Evolutionary conservation across 1,140 invertebrate species (phyloP).

Genomic region (Xylocopa sonorina): DNA sequence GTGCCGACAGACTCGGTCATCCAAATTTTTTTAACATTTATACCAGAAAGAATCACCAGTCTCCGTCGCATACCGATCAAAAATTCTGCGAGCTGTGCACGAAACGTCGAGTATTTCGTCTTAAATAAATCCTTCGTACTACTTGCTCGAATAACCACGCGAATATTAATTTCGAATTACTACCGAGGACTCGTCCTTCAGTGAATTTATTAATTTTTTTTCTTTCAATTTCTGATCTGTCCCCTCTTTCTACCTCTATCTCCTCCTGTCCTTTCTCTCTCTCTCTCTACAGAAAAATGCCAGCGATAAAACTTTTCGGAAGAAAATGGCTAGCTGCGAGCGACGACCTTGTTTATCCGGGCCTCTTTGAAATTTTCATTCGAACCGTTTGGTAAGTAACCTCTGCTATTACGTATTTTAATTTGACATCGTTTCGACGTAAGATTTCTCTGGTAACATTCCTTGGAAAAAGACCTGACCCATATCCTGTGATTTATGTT

Average conservation of each 20-base stretch:
- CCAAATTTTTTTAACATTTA: neutral
- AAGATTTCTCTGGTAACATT: too few species aligned
- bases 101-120: neutral
- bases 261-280: too few species aligned
- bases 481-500: too few species aligned
- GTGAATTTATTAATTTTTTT: neutral
- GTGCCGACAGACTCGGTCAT: neutral
- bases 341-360: conserved; percentile 91
- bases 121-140: neutral
- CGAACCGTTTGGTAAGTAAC: conserved; percentile 86
- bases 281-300: conserved; percentile 84
- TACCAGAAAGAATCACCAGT: too few species aligned
- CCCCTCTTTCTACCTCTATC: too few species aligned
- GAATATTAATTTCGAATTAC: conserved; percentile 6
- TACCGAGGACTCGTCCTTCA: too few species aligned
- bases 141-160: neutral
- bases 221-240: too few species aligned
- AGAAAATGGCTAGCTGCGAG: conserved; percentile 90
- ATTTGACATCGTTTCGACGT: neutral
- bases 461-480: too few species aligned
- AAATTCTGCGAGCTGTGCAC: neutral
- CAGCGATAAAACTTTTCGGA: conserved; percentile 88
- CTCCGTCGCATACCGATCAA: neutral
- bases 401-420: neutral
- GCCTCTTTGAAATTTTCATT: conserved; percentile 88